Base-by-base conservation (phyloP, 2,888 invertebrate species). In the Gasteruption jaculator region DNA sequence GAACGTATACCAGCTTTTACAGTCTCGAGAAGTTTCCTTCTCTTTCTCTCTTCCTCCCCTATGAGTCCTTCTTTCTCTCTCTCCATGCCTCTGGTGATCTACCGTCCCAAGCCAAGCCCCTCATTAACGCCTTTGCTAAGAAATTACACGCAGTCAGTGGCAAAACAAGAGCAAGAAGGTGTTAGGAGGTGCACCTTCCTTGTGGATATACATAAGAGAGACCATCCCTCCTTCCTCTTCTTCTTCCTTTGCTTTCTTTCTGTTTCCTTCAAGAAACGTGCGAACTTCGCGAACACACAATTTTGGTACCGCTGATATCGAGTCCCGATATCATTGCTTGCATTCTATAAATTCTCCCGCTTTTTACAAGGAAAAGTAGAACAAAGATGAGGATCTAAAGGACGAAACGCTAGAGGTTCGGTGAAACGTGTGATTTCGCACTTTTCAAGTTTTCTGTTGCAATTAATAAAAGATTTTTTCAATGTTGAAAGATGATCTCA, bases 41-140 rank as follows among this genome's bases (percentile, higher is more conserved):
- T 12, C 30, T 18, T 15, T 11, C 21, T 12, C 38, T 18, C 21
- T 16, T 6, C 12, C 11, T n/a, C 15, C 19, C 15, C 20, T 25
- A n/a, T 25, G 12, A 19, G 26, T 16, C 27, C 19, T 25, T 11
- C n/a, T n/a, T n/a, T n/a, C n/a, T n/a, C n/a, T n/a, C 47, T 32
- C 40, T 19, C 29, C 46, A 24, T 36, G 50, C 45, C 52, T 43
- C 53, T 46, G 59, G 67, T 68, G 65, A 68, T 68, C 67, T 68
- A 68, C 67, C 65, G 66, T 65, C 56, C 55, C 57, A 59, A 63
- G 63, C 63, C 65, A 65, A 65, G 65, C 65, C 64, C 67, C 68
- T 68, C 68, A 68, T 68, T 68, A 68, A 68, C 68, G 68, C 68
- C 66, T 68, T 67, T 62, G 65, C 67, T 64, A 65, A 65, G 67